Base-by-base conservation (phyloP, 2,888 invertebrate species). In the Melitaea athalia region DNA sequence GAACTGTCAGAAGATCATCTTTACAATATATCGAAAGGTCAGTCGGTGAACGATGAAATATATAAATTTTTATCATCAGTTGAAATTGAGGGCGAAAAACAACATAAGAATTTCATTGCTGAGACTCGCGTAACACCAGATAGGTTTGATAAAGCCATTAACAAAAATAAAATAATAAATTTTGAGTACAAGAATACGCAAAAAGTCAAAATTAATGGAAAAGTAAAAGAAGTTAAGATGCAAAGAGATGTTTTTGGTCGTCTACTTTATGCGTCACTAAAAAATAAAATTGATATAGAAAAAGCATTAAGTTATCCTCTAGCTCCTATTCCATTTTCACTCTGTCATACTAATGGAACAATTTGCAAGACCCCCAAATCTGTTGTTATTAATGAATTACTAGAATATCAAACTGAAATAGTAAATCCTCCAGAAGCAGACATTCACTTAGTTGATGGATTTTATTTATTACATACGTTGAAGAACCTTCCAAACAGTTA, bases 231-330 rank as follows among this genome's bases (percentile, higher is more conserved):
- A 69, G 62, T 70, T 68, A 69, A 63, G 33, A 63, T 60, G 17
- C 67, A 70, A 60, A 60, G 66, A 60, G 62, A 66, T 67, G 60
- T 64, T 67, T 67, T 70, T 63, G 66, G 69, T 45, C 59, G 66
- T 42, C 33, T 65, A 66, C 63, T 69, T 53, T 65, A 66, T 59
- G 66, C 63, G 42, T 69, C 66, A 63, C n/a, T 69, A 63, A 11
- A 69, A 66, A 65, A 69, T 62, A 69, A 69, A 66, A 69, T 63
- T 66, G 63, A 65, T 59, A 66, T 65, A 50, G 69, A 69, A 59
- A 66, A 66, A 63, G 63, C 63, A 66, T 53, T 69, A 59, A 61
- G 65, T 55, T 69, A 69, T 66, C 63, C 66, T 69, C 66, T 69
- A 47, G 66, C 66, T 63, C 69, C 64, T 61, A 50, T 69, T 64